phyloP scores from a whole-genome alignment of 2,797 vertebrate genomes.

The Pseudocheirus occidentalis region DNA sequence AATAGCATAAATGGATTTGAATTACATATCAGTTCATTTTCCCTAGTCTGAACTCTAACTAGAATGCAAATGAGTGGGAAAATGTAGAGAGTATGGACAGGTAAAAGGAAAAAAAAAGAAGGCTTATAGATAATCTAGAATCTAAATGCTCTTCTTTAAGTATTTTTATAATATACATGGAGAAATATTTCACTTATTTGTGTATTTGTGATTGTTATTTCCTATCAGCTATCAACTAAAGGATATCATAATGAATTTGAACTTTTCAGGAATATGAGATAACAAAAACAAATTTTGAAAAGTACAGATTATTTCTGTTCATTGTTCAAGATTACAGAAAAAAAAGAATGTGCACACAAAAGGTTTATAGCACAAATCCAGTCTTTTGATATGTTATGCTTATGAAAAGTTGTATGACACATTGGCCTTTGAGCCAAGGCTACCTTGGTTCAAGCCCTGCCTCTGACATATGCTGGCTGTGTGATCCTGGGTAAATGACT shows the following conservation, averaged over 20 bases:
- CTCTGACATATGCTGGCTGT: no score
- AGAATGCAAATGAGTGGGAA: slow-evolving; percentile 18
- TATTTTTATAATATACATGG: neutral
- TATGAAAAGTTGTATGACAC: no score
- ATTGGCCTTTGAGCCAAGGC: no score
- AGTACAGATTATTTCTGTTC: no score
- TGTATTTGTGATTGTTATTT: slow-evolving; percentile 11
- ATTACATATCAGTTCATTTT: neutral
- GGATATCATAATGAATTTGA: neutral
- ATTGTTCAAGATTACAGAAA: no score
- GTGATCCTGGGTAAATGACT: no score
- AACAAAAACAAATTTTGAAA: no score
- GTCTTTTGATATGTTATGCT: no score
- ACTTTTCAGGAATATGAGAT: neutral
- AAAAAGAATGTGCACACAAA: no score
- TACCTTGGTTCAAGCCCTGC: no score
- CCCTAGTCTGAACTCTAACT: neutral
- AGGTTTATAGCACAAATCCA: no score
- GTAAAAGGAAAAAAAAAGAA: neutral
- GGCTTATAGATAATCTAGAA: neutral
- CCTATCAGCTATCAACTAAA: neutral
- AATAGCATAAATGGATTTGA: neutral
- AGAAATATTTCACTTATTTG: neutral
- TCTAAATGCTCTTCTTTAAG: neutral
- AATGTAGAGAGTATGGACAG: neutral